phyloP scores from a whole-genome alignment of 2,113 vertebrate genomes.

The Hyperopisus bebe region DNA sequence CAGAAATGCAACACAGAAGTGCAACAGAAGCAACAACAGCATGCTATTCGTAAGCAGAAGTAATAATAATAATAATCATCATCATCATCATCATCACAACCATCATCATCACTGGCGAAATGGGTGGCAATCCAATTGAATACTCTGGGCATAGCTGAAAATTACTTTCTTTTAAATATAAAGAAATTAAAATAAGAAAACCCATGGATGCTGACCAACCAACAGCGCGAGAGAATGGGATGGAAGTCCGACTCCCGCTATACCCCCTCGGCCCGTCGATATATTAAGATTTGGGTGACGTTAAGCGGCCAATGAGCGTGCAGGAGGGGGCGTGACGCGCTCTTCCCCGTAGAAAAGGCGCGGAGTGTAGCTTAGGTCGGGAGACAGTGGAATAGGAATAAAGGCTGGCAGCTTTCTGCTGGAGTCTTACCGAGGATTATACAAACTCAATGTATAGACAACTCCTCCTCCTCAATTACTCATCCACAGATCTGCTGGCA shows the following conservation, averaged over 20 bases:
- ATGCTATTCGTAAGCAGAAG: neutral
- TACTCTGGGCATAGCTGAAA: neutral
- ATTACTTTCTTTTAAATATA: neutral
- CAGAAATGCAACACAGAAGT: neutral
- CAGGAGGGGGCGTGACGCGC: conserved; percentile 77
- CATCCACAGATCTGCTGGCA: conserved; percentile 54
- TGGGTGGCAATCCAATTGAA: neutral
- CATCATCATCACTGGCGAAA: neutral
- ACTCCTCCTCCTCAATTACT: conserved; percentile 65
- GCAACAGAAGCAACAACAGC: neutral
- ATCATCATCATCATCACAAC: neutral
- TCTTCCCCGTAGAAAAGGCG: conserved; percentile 91
- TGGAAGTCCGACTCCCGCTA: conserved; percentile 23
- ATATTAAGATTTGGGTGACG: conserved; percentile 59
- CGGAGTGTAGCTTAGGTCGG: conserved; percentile 69
- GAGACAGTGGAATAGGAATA: conserved; percentile 67
- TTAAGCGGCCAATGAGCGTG: conserved; percentile 73
- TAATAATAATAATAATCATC: neutral
- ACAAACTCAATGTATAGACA: conserved; percentile 64
- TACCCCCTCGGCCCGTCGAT: conserved; percentile 25
- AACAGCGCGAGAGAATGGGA: conserved; percentile 8
- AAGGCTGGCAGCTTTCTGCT: conserved; percentile 54
- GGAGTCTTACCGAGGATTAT: conserved; percentile 58
- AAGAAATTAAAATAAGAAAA: neutral
- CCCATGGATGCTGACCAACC: conserved; percentile 5